Evolutionary conservation across 2,113 vertebrate genomes (phyloP), one percentile per base, ranked within the genome.

Genomic region (Gnathonemus longibarbis): DNA sequence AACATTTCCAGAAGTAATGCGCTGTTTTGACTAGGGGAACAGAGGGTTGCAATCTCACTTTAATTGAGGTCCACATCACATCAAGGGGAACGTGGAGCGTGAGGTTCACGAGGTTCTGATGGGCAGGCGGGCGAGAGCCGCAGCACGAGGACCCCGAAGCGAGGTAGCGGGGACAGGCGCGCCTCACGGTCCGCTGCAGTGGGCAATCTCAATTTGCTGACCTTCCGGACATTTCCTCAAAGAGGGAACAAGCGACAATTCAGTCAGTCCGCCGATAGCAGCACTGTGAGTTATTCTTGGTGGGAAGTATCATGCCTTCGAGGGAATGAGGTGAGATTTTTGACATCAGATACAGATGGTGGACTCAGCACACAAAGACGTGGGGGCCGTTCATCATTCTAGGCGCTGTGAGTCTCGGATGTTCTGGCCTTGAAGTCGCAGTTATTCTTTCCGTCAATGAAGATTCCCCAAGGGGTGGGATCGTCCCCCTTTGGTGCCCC

Each of bases 1-100:
- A 96, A 96, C 94, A 96, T 95, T 95, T 95, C 94, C 92, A 45
- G 90, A 93, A 94, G 93, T 93, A 94, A 94, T 91, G 92, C 92
- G 17, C 89, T 94, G 94, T 95, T 95, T 95, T 94, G 94, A 95
- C 94, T 94, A 90, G 74, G 89, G 90, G 89, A 92, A 91, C 95
- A 94, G 94, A 90, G 93, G 94, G 94, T 94, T 90, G 93, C 95
- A 94, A 95, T 94, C 94, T 93, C 92, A 91, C 90, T 48, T 91
- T 95, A 94, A 95, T 94, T 94, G 94, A 94, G 94, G 94, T 93
- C 94, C 94, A 45, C 91, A 89, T 90, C 93, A 93, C 94, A 93
- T 93, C 91, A 93, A 91, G 91, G 92, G 89, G 89, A 90, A 42
- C 50, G 35, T 19, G 91, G 87, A 89, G 89, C 92, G 90, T 62